Evolutionary conservation across 2,888 invertebrate species (phyloP), one percentile per base, ranked within the genome.

Genomic region (Sphaerophoria taeniata): DNA sequence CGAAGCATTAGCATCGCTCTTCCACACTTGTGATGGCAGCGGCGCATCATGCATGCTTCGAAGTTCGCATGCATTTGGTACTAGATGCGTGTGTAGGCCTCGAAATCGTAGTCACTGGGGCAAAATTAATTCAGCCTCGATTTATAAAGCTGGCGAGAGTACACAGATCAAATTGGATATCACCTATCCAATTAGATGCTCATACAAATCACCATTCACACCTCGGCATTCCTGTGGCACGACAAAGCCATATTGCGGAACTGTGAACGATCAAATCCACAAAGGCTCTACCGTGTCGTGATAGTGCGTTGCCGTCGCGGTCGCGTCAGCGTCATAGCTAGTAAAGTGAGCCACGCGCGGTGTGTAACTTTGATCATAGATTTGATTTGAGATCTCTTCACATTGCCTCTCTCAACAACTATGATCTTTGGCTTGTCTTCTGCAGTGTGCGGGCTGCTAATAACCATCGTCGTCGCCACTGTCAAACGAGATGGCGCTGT

Each of bases 401-500:
- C 65, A 43, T 34, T 65, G 55, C 83, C 60, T 53, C 60, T n/a
- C n/a, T n/a, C n/a, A n/a, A n/a, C n/a, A 53, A 60, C 79, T 84
- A 79, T 72, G 80, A 80, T 76, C 47, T 56, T 31, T 45, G 76
- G 80, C 75, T 80, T 71, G 84, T 67, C 55, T n/a, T n/a, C n/a
- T n/a, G 76, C 77, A 58, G 34, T 34, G 63, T 49, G 80, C 7
- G 73, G 76, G 63, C 81, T 36, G 60, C 60, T 60, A 85, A 82
- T 86, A 77, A 67, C 86, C 82, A 74, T 7, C 39, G 14, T 24
- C 65, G 24, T 24, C 63, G 12, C 65, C 49, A 31, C 74, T n/a
- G n/a, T n/a, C 73, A 77, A 78, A 82, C 82, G 86, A 82, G 82
- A 86, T 86, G 86, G 86, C 86, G 86, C 86, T 86, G 86, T 82